These are phyloP conservation scores for Aelia acuminata DNA, from an alignment of 2,888 invertebrate species.

Conservation along the genomic window DNA sequence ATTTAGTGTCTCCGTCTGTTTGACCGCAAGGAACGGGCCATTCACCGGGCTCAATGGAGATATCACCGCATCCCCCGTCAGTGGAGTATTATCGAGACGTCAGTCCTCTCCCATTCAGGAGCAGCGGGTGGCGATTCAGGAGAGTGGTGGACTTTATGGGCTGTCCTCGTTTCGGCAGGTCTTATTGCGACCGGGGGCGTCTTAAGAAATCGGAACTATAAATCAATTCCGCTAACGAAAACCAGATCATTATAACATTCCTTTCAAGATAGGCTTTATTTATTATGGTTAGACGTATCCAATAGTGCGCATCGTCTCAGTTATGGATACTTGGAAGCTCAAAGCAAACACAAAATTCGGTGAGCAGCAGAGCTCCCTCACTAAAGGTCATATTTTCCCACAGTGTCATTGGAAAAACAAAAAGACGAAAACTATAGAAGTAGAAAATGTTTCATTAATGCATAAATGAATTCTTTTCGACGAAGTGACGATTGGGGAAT, in stretches of 20 bases:
- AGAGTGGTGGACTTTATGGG: neutral
- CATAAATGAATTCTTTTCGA: no score
- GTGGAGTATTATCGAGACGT: neutral
- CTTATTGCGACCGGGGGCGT: neutral
- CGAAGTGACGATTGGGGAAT: no score
- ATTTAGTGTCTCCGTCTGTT: slow-evolving; percentile 54
- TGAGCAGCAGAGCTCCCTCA: no score
- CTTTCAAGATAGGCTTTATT: neutral
- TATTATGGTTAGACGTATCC: neutral
- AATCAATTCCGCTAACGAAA: neutral
- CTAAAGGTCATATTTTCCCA: no score
- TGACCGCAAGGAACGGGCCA: slow-evolving; percentile 49
- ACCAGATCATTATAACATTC: slow-evolving; percentile 26
- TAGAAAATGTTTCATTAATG: no score
- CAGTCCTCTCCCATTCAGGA: neutral
- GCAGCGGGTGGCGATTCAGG: slow-evolving; percentile 25
- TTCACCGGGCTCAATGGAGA: slow-evolving; percentile 11
- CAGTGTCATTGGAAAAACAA: no score
- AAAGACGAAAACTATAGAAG: no score
- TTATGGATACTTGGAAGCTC: neutral
- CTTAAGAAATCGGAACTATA: neutral
- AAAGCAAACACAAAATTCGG: neutral
- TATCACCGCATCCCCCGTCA: slow-evolving; percentile 42
- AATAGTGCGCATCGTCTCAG: neutral
- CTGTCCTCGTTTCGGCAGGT: slow-evolving; percentile 17